phyloP scores from a whole-genome alignment of 2,888 invertebrate species.

The Scaptomyza reducta region DNA sequence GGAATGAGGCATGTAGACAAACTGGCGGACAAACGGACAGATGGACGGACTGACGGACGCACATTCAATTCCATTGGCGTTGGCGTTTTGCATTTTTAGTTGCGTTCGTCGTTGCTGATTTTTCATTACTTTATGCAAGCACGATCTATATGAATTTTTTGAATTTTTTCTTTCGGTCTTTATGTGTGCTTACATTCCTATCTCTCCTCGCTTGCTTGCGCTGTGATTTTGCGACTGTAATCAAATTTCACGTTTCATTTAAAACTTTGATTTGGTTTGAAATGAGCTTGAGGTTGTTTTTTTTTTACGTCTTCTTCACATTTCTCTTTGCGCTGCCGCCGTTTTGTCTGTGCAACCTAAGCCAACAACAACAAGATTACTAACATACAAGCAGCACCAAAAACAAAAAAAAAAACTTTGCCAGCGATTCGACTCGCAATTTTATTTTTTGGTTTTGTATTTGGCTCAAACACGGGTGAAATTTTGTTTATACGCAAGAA shows the following conservation, averaged over 20 bases:
- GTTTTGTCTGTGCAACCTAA: conserved; percentile 65
- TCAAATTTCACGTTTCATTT: conserved; percentile 71
- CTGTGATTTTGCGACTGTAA: conserved; percentile 50
- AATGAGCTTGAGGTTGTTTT: conserved; percentile 26
- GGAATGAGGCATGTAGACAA: conserved; percentile 25
- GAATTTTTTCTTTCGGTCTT: conserved; percentile 10
- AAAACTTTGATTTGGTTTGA: conserved; percentile 48
- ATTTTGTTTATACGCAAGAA: conserved; percentile 44
- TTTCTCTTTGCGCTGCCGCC: conserved; percentile 49
- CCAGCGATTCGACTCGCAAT: conserved; percentile 31
- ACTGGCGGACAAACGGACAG: conserved; percentile 9
- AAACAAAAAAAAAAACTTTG: conserved; percentile 37
- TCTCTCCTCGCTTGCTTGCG: conserved; percentile 4
- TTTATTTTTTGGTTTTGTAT: conserved; percentile 5
- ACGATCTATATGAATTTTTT: conserved; percentile 48
- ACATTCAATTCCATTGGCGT: conserved; percentile 56
- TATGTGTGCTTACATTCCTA: conserved; percentile 15
- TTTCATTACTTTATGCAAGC: conserved; percentile 50
- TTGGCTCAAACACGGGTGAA: conserved; percentile 36
- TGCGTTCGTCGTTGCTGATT: conserved; percentile 36
- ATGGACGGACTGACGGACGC: conserved; percentile 9
- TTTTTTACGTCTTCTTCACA: background rate
- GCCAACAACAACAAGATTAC: conserved; percentile 33
- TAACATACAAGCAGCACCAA: conserved; percentile 6
- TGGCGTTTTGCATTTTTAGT: conserved; percentile 54